A percentile compares a stretch with the other conserved stretches of the same genome.
phyloP scores from a whole-genome alignment of 2,888 invertebrate genomes.

The Acrocyrtus sp. region DNA sequence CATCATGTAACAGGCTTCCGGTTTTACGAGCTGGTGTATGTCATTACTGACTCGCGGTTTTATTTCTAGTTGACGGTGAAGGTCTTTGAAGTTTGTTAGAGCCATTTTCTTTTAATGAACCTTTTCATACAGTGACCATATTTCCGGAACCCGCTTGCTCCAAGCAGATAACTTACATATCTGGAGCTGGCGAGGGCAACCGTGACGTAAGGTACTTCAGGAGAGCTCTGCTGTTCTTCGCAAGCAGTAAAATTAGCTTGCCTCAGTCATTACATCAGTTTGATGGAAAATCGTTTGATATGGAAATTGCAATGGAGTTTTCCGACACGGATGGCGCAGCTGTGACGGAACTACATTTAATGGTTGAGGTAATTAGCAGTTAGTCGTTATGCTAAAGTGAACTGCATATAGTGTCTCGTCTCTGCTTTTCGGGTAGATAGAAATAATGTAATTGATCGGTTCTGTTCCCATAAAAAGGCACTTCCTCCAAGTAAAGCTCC shows the following conservation, averaged over 20 bases:
- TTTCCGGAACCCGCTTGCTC: background rate
- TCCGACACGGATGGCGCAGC: background rate
- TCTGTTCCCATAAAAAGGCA: slow-evolving; percentile 16
- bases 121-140: slow-evolving; percentile 11
- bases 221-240: slow-evolving; percentile 27
- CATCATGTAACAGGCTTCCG: too few species aligned
- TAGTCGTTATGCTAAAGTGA: too few species aligned
- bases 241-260: background rate
- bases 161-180: slow-evolving; percentile 5
- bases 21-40: too few species aligned
- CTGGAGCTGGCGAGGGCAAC: background rate
- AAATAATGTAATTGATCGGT: too few species aligned
- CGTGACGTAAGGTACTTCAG: slow-evolving; percentile 5
- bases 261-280: slow-evolving; percentile 17
- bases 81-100: too few species aligned
- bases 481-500: background rate
- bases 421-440: too few species aligned
- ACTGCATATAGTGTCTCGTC: too few species aligned
- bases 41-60: background rate
- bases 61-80: too few species aligned
- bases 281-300: slow-evolving; percentile 18
- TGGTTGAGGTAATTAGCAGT: slow-evolving; percentile 26
- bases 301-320: slow-evolving; percentile 41
- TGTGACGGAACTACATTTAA: slow-evolving; percentile 2
- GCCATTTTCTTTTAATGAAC: too few species aligned